Base-by-base conservation (phyloP, 1,140 invertebrate genomes). In the Zaprionus inermis region DNA sequence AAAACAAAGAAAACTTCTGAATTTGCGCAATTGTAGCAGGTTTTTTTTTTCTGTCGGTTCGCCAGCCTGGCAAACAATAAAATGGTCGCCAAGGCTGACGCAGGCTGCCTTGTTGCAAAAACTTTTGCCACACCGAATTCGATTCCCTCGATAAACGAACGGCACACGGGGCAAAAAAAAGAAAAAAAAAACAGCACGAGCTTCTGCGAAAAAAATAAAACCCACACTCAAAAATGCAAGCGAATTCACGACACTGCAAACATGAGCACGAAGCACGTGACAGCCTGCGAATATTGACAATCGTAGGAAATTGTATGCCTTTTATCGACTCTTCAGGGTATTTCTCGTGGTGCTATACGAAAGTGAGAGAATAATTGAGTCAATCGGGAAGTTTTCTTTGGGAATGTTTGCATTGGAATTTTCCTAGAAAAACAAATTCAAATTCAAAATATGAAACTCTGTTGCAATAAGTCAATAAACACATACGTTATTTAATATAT, bases 1-100 rank as follows among this genome's bases (percentile, higher is more conserved):
- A 82, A 82, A 82, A 76, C 71, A 83, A 78, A 22, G 55, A 56
- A 78, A 85, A 86, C 79, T 85, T 85, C 72, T 66, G 75, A 81
- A 71, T 86, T 74, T 78, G 58, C 76, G 76, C 82, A 85, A 86
- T 85, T 85, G 82, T 85, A 81, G 76, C 82, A 68, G n/a, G 6
- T 44, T 55, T 70, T 44, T 72, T 52, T 46, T n/a, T n/a, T 18
- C 5, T 32, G 14, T 41, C 16, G 54, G 32, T 56, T 28, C 22
- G 14, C 16, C 54, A 12, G 24, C n/a, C 46, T 64, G 14, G 60
- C 78, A 75, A 85, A 81, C 78, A 85, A 85, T 74, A 85, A 84
- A 85, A 74, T 78, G 81, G 78, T 83, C 81, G 76, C 80, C 79
- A 79, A 86, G 68, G 75, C 76, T 76, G 76, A 34, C 46, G 61